Conservation (phyloP, 1,140 invertebrate genomes). For the Zaprionus camerounensis region DNA sequence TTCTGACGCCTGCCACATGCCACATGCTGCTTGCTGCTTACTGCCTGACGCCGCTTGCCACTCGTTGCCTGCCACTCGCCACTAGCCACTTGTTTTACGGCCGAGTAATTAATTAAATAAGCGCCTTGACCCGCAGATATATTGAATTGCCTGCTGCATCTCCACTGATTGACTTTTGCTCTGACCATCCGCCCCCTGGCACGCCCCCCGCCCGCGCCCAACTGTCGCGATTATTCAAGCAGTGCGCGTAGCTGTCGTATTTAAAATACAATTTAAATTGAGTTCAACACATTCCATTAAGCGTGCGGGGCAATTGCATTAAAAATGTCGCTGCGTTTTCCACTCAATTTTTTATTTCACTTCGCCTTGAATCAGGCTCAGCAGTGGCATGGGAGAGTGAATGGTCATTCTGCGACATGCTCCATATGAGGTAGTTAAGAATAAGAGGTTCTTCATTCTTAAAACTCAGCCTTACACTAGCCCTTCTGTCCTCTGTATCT, state of each 20-base stretch:
- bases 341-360: conserved; percentile 10
- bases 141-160: conserved; percentile 71
- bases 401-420: not conserved
- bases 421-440: not conserved
- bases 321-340: conserved; percentile 23
- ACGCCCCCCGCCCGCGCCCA: not conserved
- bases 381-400: not conserved
- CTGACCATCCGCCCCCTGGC: conserved; percentile 16
- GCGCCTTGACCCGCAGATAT: conserved; percentile 74
- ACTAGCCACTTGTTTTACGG: conserved; percentile 66
- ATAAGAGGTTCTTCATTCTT: not conserved
- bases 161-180: conserved; percentile 74
- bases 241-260: conserved; percentile 10
- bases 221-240: conserved; percentile 31
- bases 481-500: too few species aligned
- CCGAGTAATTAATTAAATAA: conserved; percentile 75
- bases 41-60: conserved; percentile 5
- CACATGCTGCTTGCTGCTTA: conserved; percentile 13
- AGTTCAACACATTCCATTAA: conserved; percentile 25
- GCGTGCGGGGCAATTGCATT: conserved; percentile 20
- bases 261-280: conserved; percentile 40
- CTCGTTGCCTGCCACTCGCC: conserved; percentile 25
- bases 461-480: too few species aligned
- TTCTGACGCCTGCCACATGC: conserved; percentile 18
- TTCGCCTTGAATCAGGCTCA: not conserved